phyloP scores from a whole-genome alignment of 2,888 invertebrate genomes.

The Encarsia formosa region DNA sequence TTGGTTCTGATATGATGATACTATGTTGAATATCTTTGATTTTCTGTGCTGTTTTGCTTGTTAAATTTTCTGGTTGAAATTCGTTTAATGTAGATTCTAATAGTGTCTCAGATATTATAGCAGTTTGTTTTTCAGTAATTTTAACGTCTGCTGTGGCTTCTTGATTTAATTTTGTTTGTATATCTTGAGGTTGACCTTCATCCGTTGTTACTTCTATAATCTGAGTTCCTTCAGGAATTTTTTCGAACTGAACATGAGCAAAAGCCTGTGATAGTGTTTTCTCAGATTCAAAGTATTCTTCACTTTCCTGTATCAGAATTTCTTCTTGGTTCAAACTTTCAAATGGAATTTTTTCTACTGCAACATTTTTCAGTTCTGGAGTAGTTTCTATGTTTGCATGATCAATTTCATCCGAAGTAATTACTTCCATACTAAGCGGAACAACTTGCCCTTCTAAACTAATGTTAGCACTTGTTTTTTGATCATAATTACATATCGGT shows the following conservation, averaged over 20 bases:
- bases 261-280: constrained; percentile 31
- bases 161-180: constrained; percentile 49
- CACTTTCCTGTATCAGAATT: constrained; percentile 41
- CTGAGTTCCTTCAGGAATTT: constrained; percentile 46
- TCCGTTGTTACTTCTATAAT: constrained; percentile 49
- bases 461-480: no score
- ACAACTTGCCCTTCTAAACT: constrained; percentile 6
- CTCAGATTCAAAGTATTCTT: constrained; percentile 31
- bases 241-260: constrained; percentile 41
- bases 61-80: constrained; percentile 37
- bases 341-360: constrained; percentile 47
- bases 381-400: no score
- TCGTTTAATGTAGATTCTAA: constrained; percentile 39
- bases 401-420: no score
- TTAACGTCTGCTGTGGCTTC: constrained; percentile 52
- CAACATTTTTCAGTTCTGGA: constrained; percentile 42
- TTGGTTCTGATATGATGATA: constrained; percentile 54
- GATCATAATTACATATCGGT: background rate
- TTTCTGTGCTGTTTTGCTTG: constrained; percentile 40
- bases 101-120: constrained; percentile 46
- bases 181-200: constrained; percentile 46
- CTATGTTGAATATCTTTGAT: constrained; percentile 49
- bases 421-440: constrained; percentile 6
- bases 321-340: constrained; percentile 48
- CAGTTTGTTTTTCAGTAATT: constrained; percentile 50